These are phyloP conservation scores for Cyprinodon diabolis DNA, from an alignment of 2,797 vertebrate species.

Conservation along the genomic window DNA sequence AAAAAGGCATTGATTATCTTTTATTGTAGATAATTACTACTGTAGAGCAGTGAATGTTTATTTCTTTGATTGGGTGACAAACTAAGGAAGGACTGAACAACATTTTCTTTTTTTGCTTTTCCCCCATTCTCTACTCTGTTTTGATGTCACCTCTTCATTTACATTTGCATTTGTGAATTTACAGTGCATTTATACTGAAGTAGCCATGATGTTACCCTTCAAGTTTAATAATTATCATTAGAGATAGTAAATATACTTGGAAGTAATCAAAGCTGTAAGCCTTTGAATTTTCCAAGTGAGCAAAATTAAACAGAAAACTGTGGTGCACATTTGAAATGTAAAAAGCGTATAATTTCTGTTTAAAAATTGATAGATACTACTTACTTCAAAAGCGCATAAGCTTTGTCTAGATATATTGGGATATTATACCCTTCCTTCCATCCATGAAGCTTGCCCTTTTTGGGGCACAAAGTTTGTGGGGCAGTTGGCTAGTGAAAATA, in stretches of 20 bases:
- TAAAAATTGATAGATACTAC: neutral
- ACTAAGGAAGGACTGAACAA: conserved; percentile 32
- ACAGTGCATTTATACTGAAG: conserved; percentile 13
- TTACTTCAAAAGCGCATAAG: neutral
- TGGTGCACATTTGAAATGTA: neutral
- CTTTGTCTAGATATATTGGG: neutral
- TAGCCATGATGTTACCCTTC: conserved; percentile 6
- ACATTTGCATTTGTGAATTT: conserved; percentile 19
- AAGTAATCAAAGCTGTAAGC: conserved; percentile 25
- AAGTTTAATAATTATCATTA: conserved; percentile 17
- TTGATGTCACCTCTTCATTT: conserved; percentile 24
- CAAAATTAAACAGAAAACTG: conserved; percentile 8
- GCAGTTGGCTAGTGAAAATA: neutral
- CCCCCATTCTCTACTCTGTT: conserved; percentile 1
- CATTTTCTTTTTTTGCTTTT: conserved; percentile 18
- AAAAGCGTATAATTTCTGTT: too few relatives aligned
- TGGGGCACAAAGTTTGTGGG: neutral
- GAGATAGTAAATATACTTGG: conserved; percentile 13
- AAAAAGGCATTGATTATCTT: conserved; percentile 63
- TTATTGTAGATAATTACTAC: conserved; percentile 55
- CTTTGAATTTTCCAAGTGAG: conserved; percentile 11
- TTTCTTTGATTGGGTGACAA: conserved; percentile 42
- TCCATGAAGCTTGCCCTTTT: neutral
- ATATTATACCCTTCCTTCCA: neutral
- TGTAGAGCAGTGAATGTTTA: conserved; percentile 33